Conservation (phyloP, 2,113 vertebrate species). For the Meles meles region DNA sequence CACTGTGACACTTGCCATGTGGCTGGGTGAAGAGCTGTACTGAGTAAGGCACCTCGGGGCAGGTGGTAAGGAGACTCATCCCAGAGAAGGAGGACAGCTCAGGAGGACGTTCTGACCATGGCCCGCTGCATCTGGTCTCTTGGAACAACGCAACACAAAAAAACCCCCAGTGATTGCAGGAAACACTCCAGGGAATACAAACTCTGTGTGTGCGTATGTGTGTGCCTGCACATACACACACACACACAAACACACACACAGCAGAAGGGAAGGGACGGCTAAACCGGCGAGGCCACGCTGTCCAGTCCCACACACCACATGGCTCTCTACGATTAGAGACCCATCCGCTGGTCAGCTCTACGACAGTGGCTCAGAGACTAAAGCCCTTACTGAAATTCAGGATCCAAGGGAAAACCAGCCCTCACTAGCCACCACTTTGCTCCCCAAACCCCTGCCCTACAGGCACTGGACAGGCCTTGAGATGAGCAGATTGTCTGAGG, state of each 20-base stretch:
- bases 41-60: conserved; percentile 55
- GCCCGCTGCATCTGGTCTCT: background rate
- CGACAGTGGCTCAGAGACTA: conserved; percentile 36
- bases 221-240: rapidly evolving
- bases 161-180: background rate
- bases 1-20: background rate
- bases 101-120: background rate
- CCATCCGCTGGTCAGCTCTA: background rate
- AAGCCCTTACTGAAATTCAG: conserved; percentile 60
- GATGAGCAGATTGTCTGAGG: conserved; percentile 52
- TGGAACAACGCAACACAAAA: background rate
- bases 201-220: background rate
- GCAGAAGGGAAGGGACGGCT: background rate
- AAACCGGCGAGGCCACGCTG: background rate
- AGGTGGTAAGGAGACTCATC: background rate
- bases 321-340: background rate
- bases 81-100: conserved; percentile 7
- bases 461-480: background rate
- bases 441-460: background rate
- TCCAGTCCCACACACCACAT: background rate
- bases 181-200: background rate
- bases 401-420: background rate
- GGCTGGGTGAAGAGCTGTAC: conserved; percentile 5
- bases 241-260: too few species aligned
- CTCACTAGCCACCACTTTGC: background rate